Conservation (phyloP, 92 coral and sea anemone species). For the Heliopora coerulea region DNA sequence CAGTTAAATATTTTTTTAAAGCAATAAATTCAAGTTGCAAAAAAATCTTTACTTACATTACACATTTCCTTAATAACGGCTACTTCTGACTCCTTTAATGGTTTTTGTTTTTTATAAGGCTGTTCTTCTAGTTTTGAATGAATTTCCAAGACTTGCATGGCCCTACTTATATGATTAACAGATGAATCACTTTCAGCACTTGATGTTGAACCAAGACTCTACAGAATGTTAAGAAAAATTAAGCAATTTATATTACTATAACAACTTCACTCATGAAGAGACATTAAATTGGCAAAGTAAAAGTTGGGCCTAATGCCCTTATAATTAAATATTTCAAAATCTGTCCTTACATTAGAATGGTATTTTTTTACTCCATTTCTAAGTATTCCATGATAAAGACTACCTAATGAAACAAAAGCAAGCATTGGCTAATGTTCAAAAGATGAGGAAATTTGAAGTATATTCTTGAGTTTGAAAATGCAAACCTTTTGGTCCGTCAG, state of each 20-base stretch:
- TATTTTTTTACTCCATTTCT: constrained; percentile 72
- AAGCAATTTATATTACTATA: not conserved
- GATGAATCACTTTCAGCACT: constrained; percentile 21
- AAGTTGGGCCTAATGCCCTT: no score
- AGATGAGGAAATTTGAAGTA: no score
- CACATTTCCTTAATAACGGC: constrained; percentile 98
- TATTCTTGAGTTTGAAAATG: no score
- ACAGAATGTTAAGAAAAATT: not conserved
- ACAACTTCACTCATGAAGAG: no score
- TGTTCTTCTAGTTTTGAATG: constrained; percentile 64
- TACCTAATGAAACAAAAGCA: no score
- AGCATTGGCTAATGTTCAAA: no score
- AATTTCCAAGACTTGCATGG: constrained; percentile 93
- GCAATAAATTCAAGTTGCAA: not conserved
- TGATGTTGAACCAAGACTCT: constrained; percentile 9
- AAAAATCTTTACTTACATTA: constrained; percentile 62
- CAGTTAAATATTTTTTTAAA: no score
- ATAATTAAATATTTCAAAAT: no score
- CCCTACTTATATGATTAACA: constrained; percentile 27
- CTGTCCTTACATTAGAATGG: constrained; percentile 50
- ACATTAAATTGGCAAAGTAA: no score
- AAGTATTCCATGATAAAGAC: constrained; percentile 74
- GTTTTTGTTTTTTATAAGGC: constrained; percentile 32
- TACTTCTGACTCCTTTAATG: constrained; percentile 75
- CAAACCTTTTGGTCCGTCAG: constrained; percentile 27